Percentiles rank a stretch among this genome's conserved stretches.
Conservation (phyloP, 2,797 vertebrate species). For the Pangasius sanitwongsei region DNA sequence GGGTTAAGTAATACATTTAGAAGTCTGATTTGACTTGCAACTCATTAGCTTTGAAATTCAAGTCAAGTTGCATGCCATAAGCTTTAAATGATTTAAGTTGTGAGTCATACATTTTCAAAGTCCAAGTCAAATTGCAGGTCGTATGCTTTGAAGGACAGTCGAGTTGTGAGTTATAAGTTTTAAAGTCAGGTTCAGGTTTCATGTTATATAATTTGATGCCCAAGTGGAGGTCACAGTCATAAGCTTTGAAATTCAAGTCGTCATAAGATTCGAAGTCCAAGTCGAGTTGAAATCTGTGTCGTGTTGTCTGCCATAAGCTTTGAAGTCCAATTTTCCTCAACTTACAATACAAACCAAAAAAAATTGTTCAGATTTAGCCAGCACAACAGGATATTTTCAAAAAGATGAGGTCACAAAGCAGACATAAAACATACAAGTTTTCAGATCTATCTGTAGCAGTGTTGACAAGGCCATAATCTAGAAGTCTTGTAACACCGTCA, state of each 20-base stretch:
- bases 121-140: neutral
- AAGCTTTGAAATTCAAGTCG: neutral
- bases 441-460: neutral
- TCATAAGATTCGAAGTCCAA: neutral
- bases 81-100: neutral
- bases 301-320: neutral
- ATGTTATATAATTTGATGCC: neutral
- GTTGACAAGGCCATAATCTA: neutral
- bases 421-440: neutral
- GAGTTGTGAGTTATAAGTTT: neutral
- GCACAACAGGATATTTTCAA: neutral
- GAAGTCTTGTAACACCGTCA: neutral
- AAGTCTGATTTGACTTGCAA: neutral
- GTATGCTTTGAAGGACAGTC: neutral
- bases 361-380: too few relatives aligned
- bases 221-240: neutral
- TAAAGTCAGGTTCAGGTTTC: neutral
- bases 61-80: neutral
- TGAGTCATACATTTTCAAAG: neutral
- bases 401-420: neutral
- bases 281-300: neutral
- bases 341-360: neutral
- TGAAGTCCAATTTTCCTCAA: neutral
- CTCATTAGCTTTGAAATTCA: neutral
- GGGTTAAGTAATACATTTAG: too few relatives aligned